phyloP scores from a whole-genome alignment of 2,113 vertebrate species.

The Antechinus flavipes region DNA sequence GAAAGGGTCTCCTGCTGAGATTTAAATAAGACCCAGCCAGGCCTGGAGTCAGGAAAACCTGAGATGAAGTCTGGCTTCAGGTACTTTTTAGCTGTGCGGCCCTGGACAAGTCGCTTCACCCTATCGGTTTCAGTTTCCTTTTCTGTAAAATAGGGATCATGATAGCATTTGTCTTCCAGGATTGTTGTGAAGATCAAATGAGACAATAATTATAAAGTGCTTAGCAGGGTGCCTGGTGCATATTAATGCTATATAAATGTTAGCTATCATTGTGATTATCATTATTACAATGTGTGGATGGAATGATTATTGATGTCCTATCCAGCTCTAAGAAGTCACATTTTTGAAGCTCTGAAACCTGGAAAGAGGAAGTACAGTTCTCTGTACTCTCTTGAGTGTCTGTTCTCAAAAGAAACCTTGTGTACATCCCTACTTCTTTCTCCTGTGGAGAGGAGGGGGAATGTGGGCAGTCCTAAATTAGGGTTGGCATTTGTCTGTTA shows the following conservation, averaged over 20 bases:
- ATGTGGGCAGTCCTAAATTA: neutral
- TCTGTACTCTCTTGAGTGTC: neutral
- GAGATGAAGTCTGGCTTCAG: neutral
- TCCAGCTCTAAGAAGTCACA: neutral
- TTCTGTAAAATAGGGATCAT: neutral
- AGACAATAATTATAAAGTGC: neutral
- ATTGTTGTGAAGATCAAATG: neutral
- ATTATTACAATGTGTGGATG: neutral
- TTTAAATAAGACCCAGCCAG: neutral
- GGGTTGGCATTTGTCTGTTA: neutral
- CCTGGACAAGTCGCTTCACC: neutral
- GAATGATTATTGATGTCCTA: neutral
- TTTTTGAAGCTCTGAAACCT: neutral
- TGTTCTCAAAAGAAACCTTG: neutral
- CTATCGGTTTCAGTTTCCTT: neutral
- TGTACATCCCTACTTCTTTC: neutral
- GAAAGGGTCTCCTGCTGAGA: neutral
- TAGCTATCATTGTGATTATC: neutral
- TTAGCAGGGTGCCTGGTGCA: neutral
- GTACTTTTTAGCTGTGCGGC: neutral
- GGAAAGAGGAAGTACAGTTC: neutral
- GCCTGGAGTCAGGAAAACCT: neutral
- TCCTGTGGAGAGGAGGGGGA: neutral
- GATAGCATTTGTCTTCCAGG: neutral
- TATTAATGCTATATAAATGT: neutral